Conservation (phyloP, 2,113 vertebrate species). For the Xenopus tropicalis region UCB_Xtro_10.0 CM004450.2:11802001-11802500, state of each 20-base stretch:
- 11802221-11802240: constrained; percentile 80
- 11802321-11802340: too few relatives aligned
- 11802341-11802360: too few relatives aligned
- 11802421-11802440: too few relatives aligned
- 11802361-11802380: too few relatives aligned
- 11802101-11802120: neutral
- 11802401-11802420: too few relatives aligned
- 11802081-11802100: constrained; percentile 53
- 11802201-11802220: constrained; percentile 82
- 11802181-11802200: constrained; percentile 75
- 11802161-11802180: constrained; percentile 61
- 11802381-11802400: too few relatives aligned
- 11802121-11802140: neutral
- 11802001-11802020: constrained; percentile 84
- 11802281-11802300: neutral
- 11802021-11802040: constrained; percentile 83
- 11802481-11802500: too few relatives aligned
- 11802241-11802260: constrained; percentile 75
- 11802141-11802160: neutral
- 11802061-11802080: constrained; percentile 70
- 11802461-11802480: too few relatives aligned
- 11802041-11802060: constrained; percentile 78
- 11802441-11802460: too few relatives aligned
- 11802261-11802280: constrained; percentile 60
- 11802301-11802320: too few relatives aligned